Evolutionary conservation across 2,113 vertebrate genomes (phyloP).

Genomic region (Drymodes brunneopygia): DNA sequence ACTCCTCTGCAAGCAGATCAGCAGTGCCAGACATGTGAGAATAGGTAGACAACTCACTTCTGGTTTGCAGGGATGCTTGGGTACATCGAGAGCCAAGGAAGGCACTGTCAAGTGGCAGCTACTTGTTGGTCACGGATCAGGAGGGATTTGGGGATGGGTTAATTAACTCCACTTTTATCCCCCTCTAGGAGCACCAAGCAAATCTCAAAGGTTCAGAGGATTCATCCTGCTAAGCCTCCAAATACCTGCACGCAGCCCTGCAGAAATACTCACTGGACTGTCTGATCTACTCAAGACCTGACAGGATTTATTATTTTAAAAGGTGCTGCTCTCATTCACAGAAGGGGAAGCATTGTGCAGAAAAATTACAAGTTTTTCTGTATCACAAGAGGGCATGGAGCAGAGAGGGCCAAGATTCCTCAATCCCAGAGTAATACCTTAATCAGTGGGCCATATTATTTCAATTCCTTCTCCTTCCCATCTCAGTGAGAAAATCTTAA

Average conservation of each 20-base stretch:
- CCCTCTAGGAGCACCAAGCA: not conserved
- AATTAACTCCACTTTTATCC: slow-evolving; percentile 25
- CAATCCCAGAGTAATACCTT: not conserved
- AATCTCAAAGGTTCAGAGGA: slow-evolving; percentile 6
- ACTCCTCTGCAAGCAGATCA: not conserved
- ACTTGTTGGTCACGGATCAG: not conserved
- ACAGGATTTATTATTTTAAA: not conserved
- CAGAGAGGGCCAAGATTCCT: not conserved
- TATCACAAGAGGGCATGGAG: not conserved
- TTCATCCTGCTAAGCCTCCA: slow-evolving; percentile 14
- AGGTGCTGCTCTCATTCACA: not conserved
- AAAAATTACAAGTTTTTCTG: not conserved
- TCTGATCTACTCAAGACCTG: not conserved
- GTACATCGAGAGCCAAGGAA: not conserved
- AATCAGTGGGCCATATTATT: not conserved
- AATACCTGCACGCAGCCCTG: not conserved
- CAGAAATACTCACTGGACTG: not conserved
- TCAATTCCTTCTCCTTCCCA: not conserved
- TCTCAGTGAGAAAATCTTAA: not conserved
- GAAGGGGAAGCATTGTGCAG: not conserved
- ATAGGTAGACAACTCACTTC: not conserved
- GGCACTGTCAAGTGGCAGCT: not conserved
- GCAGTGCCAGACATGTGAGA: not conserved
- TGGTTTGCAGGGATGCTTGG: not conserved
- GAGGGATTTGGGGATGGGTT: slow-evolving; percentile 1